Percentiles rank a stretch among this genome's conserved stretches.
phyloP scores from a whole-genome alignment of 2,888 invertebrate species.

The Vanessa cardui region DNA sequence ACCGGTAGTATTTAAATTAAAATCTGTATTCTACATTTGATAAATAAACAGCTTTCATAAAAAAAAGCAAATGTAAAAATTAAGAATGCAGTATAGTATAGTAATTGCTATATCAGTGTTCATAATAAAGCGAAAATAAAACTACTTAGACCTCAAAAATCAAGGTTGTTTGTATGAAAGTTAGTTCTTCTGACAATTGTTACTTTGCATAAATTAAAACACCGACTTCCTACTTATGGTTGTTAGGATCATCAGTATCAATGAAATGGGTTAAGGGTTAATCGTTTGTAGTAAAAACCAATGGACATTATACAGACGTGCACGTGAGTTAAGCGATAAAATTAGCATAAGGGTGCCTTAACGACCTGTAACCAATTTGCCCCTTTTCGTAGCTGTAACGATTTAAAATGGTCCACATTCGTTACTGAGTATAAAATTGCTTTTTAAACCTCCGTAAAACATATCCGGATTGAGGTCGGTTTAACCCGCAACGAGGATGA shows the following conservation, averaged over 20 bases:
- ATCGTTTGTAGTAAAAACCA: constrained; percentile 23
- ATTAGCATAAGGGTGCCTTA: constrained; percentile 40
- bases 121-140: too few relatives aligned
- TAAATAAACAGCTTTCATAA: too few relatives aligned
- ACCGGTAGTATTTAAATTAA: too few relatives aligned
- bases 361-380: constrained; percentile 35
- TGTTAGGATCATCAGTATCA: constrained; percentile 1
- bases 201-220: background rate
- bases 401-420: constrained; percentile 23
- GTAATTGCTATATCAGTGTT: too few relatives aligned
- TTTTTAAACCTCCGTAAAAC: constrained; percentile 27
- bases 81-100: too few relatives aligned
- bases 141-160: too few relatives aligned
- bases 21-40: too few relatives aligned
- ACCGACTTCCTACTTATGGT: background rate
- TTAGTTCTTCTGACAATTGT: background rate
- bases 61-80: too few relatives aligned
- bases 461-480: constrained; percentile 19
- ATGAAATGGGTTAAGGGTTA: constrained; percentile 15
- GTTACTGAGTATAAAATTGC: constrained; percentile 28
- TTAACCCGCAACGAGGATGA: constrained; percentile 6
- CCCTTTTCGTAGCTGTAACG: constrained; percentile 24
- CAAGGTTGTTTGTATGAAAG: too few relatives aligned
- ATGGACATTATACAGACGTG: constrained; percentile 26
- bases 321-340: constrained; percentile 33